phyloP scores from a whole-genome alignment of 2,888 invertebrate species.

The Vandiemenella viatica region DNA sequence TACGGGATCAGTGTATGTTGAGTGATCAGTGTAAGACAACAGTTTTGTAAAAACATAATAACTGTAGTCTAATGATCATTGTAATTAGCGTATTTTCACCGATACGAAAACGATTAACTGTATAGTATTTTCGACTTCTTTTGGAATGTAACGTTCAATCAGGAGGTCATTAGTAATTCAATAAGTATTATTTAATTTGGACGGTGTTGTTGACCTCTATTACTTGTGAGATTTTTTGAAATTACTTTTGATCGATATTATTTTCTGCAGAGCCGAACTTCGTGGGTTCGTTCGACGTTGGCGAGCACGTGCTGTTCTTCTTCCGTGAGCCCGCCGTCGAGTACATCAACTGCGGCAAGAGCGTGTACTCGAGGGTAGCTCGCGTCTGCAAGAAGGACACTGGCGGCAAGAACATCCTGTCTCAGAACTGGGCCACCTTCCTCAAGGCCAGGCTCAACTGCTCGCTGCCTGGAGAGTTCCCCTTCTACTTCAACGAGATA shows the following conservation, averaged over 20 bases:
- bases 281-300: conserved; percentile 90
- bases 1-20: too few species aligned
- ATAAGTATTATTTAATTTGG: too few species aligned
- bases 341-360: conserved; percentile 92
- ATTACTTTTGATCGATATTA: background rate
- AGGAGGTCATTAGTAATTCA: too few species aligned
- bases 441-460: conserved; percentile 89
- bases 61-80: too few species aligned
- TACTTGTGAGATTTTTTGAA: too few species aligned
- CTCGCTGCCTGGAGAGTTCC: conserved; percentile 93
- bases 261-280: conserved; percentile 89
- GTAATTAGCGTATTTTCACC: too few species aligned
- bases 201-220: too few species aligned
- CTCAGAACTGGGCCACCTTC: conserved; percentile 93
- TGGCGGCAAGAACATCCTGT: conserved; percentile 82
- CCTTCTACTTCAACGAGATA: conserved; percentile 97
- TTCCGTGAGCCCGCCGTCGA: conserved; percentile 94
- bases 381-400: conserved; percentile 92
- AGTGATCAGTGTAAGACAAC: too few species aligned
- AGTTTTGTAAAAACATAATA: too few species aligned
- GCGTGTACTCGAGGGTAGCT: conserved; percentile 90
- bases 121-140: too few species aligned
- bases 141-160: too few species aligned
- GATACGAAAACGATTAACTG: too few species aligned
- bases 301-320: conserved; percentile 91